Evolutionary conservation across 2,113 vertebrate genomes (phyloP).

Genomic region (Cephalopholis sonnerati): DNA sequence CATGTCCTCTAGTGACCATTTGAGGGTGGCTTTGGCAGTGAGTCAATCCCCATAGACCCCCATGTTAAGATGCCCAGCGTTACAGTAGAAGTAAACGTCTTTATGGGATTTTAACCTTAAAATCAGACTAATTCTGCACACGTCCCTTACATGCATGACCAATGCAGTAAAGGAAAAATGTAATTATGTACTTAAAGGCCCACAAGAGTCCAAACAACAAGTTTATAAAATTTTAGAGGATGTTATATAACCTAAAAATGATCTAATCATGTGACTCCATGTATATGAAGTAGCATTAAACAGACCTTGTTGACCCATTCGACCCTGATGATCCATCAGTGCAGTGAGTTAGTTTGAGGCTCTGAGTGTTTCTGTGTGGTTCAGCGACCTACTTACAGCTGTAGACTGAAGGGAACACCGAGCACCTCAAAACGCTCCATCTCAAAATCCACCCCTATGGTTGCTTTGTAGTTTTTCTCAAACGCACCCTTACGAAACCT

Average conservation of each 20-base stretch:
- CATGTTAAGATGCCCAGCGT: too few relatives aligned
- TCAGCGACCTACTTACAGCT: slow-evolving; percentile 89
- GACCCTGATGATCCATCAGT: background rate
- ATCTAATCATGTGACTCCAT: slow-evolving; percentile 2
- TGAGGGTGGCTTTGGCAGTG: too few relatives aligned
- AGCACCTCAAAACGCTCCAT: slow-evolving; percentile 98
- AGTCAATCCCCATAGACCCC: too few relatives aligned
- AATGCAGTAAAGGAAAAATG: too few relatives aligned
- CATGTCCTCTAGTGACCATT: too few relatives aligned
- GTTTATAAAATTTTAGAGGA: background rate
- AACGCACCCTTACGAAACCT: slow-evolving; percentile 95
- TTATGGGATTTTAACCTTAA: too few relatives aligned
- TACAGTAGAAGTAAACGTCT: too few relatives aligned
- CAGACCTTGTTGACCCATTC: background rate
- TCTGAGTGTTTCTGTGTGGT: background rate
- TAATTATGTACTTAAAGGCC: background rate
- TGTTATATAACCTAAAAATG: background rate
- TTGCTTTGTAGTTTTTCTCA: slow-evolving; percentile 96
- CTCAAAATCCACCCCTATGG: slow-evolving; percentile 97
- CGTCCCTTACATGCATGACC: too few relatives aligned
- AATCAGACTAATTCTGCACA: too few relatives aligned
- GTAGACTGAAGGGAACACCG: slow-evolving; percentile 94
- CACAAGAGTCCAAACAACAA: too few relatives aligned
- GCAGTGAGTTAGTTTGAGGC: background rate
- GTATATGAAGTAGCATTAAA: background rate